Evolutionary conservation across 2,797 vertebrate genomes (phyloP).

Genomic region (Fistularia commersonii): DNA sequence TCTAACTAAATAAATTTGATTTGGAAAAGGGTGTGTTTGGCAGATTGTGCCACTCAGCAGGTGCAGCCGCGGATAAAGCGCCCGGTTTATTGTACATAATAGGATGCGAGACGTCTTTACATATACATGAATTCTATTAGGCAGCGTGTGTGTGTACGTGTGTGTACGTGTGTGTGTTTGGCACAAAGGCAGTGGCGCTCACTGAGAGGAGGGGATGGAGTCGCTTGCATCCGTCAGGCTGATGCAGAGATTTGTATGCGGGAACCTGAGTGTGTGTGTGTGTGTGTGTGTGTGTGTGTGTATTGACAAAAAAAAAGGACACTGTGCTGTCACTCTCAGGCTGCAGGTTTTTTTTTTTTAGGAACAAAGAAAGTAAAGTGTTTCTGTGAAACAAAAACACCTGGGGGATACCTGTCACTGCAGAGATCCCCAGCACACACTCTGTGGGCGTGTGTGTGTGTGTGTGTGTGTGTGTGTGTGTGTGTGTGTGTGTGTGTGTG

Average conservation of each 20-base stretch:
- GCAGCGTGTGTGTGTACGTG: conserved; percentile 4
- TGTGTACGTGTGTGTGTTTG: too few species aligned
- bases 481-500: too few species aligned
- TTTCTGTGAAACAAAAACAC: conserved; percentile 60
- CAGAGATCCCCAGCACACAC: too few species aligned
- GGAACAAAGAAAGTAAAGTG: conserved; percentile 62
- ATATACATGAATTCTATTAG: conserved; percentile 78
- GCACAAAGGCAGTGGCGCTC: conserved; percentile 56
- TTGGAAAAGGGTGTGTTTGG: conserved; percentile 76
- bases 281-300: conserved; percentile 27
- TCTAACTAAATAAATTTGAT: conserved; percentile 84
- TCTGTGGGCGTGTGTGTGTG: too few species aligned
- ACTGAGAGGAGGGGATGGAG: conserved; percentile 53
- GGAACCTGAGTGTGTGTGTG: conserved; percentile 26
- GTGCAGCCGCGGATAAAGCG: conserved; percentile 77
- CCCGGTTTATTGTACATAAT: conserved; percentile 79
- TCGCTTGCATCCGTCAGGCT: conserved; percentile 67
- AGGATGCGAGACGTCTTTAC: conserved; percentile 75
- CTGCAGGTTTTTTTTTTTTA: conserved; percentile 46
- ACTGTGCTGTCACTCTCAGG: conserved; percentile 61
- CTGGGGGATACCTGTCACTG: conserved; percentile 64
- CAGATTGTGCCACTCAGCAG: conserved; percentile 72
- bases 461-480: too few species aligned
- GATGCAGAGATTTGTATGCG: conserved; percentile 62
- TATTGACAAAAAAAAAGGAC: conserved; percentile 36